Evolutionary conservation across 2,113 vertebrate species (phyloP).

Genomic region (Antennarius striatus): DNA sequence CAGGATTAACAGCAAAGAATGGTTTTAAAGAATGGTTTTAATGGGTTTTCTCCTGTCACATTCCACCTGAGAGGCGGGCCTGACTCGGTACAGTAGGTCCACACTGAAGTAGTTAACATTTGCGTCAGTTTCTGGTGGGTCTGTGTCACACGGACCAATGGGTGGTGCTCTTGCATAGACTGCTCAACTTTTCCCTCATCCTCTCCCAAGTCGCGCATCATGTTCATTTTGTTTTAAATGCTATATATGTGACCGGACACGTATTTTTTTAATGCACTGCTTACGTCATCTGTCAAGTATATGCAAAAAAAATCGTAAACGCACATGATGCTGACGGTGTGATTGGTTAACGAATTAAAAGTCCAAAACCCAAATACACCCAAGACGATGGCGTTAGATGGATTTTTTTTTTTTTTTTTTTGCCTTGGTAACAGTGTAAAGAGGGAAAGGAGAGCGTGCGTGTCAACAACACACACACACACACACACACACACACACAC

Average conservation of each 20-base stretch:
- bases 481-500: background rate
- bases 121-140: background rate
- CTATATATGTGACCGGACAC: conserved; percentile 33
- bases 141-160: conserved; percentile 74
- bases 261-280: conserved; percentile 56
- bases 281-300: conserved; percentile 64
- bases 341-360: conserved; percentile 39
- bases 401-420: conserved; percentile 21
- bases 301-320: background rate
- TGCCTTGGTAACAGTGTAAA: conserved; percentile 5
- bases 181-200: conserved; percentile 40
- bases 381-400: conserved; percentile 2
- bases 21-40: too few species aligned
- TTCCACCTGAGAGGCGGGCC: background rate
- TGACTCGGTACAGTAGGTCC: conserved; percentile 2
- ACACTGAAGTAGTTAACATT: conserved; percentile 13
- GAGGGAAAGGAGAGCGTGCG: background rate
- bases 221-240: conserved; percentile 20
- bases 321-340: conserved; percentile 28
- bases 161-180: conserved; percentile 73
- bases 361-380: background rate
- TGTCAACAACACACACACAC: conserved; percentile 39
- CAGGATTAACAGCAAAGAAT: background rate
- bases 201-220: conserved; percentile 34
- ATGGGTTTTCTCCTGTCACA: background rate